Percentiles rank a stretch among this genome's conserved stretches.
Conservation (phyloP, 2,797 vertebrate species). For the Pseudochromis fuscus region DNA sequence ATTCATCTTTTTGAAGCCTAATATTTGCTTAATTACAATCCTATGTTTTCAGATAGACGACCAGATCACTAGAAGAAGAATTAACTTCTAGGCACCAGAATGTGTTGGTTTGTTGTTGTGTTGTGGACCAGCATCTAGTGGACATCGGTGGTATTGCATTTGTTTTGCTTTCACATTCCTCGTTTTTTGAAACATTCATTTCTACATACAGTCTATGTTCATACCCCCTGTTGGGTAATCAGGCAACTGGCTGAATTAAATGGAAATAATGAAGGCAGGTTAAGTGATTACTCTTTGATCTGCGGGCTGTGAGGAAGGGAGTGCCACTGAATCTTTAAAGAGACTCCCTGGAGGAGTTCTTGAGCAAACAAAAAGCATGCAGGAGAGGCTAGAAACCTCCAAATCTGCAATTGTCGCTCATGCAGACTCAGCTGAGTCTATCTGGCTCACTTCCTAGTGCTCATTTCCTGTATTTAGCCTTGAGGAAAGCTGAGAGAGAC, state of each 20-base stretch:
- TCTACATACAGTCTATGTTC: no score
- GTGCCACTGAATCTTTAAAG: constrained; percentile 54
- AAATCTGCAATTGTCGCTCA: constrained; percentile 58
- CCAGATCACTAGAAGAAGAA: no score
- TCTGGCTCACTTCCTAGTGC: constrained; percentile 65
- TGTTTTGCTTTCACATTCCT: no score
- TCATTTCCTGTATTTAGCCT: constrained; percentile 81
- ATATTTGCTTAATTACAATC: no score
- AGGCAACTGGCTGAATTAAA: constrained; percentile 29
- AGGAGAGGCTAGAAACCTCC: constrained; percentile 48
- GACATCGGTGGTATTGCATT: no score
- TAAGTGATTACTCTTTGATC: constrained; percentile 57
- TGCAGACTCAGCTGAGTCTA: constrained; percentile 64
- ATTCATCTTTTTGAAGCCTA: no score
- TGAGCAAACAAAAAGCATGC: constrained; percentile 51
- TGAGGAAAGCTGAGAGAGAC: constrained; percentile 69
- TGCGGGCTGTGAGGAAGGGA: constrained; percentile 46
- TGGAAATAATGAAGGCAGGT: constrained; percentile 39
- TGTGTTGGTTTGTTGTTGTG: no score
- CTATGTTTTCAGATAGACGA: no score
- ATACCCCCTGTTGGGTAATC: constrained; percentile 21
- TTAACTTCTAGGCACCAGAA: no score
- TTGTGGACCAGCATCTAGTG: no score
- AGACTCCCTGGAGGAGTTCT: constrained; percentile 58
- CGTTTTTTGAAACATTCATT: no score